Conservation (phyloP, 2,797 vertebrate species). For the Macrochelys suwanniensis region DNA sequence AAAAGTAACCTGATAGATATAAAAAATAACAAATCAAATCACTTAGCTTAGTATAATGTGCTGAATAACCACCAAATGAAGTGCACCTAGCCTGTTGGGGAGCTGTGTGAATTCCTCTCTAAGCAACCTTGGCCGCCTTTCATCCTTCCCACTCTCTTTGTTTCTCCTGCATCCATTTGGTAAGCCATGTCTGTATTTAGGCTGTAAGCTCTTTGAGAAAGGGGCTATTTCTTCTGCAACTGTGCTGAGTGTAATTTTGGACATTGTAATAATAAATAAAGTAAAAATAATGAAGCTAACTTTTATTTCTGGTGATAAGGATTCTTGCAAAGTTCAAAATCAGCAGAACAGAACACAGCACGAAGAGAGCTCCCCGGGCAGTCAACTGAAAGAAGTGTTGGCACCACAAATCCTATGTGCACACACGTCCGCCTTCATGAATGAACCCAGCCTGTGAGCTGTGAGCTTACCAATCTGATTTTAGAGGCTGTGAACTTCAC, state of each 20-base stretch:
- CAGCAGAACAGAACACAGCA: background rate
- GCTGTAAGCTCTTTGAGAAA: background rate
- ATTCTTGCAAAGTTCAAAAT: background rate
- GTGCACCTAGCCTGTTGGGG: background rate
- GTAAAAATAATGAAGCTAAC: background rate
- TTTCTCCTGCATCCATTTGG: background rate
- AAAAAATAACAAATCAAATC: background rate
- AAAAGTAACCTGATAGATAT: background rate
- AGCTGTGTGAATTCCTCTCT: background rate
- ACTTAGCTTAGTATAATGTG: rapidly evolving
- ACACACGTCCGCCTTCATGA: background rate
- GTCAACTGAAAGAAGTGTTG: background rate
- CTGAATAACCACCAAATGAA: background rate
- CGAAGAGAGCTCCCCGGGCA: no score
- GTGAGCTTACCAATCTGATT: background rate
- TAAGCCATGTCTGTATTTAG: background rate
- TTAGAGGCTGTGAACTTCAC: background rate
- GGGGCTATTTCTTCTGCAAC: background rate
- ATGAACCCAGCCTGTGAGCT: background rate
- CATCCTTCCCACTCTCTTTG: background rate
- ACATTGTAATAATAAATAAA: background rate
- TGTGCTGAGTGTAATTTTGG: background rate
- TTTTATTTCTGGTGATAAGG: background rate
- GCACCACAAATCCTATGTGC: background rate
- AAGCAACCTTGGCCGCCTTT: background rate